Conservation (phyloP, 2,797 vertebrate species). For the Falco concolor region DNA sequence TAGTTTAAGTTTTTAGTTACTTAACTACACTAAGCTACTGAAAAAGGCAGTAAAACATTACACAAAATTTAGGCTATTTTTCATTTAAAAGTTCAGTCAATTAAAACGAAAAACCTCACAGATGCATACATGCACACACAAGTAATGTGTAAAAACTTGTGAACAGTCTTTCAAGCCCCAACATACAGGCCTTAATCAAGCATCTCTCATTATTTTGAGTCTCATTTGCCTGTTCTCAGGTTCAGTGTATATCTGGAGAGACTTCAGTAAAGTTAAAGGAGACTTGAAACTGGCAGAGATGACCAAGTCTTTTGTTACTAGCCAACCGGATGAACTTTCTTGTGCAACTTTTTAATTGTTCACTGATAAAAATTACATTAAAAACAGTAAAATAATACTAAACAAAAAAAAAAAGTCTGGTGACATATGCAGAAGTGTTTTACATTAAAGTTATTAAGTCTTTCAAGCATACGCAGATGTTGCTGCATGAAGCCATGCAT, state of each 20-base stretch:
- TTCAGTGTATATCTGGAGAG: neutral
- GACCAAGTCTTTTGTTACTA: neutral
- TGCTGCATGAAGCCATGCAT: neutral
- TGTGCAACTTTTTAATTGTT: neutral
- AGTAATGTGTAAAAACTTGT: neutral
- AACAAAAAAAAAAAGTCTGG: neutral
- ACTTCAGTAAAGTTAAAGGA: neutral
- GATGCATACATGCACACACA: neutral
- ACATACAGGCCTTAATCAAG: neutral
- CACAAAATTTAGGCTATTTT: neutral
- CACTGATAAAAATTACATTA: neutral
- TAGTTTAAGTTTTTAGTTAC: neutral
- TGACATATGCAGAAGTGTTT: neutral
- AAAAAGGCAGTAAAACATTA: neutral
- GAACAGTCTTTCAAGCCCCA: neutral
- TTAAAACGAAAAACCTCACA: neutral
- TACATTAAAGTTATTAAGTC: neutral
- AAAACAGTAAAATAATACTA: neutral
- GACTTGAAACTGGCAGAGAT: neutral
- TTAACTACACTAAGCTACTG: neutral
- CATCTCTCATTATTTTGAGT: neutral
- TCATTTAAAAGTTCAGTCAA: neutral
- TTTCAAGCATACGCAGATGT: neutral
- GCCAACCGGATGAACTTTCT: neutral
- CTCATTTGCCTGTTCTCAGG: neutral